Evolutionary conservation across 2,797 vertebrate species (phyloP), one percentile per base, ranked within the genome.

Genomic region (Microtus californicus): DNA sequence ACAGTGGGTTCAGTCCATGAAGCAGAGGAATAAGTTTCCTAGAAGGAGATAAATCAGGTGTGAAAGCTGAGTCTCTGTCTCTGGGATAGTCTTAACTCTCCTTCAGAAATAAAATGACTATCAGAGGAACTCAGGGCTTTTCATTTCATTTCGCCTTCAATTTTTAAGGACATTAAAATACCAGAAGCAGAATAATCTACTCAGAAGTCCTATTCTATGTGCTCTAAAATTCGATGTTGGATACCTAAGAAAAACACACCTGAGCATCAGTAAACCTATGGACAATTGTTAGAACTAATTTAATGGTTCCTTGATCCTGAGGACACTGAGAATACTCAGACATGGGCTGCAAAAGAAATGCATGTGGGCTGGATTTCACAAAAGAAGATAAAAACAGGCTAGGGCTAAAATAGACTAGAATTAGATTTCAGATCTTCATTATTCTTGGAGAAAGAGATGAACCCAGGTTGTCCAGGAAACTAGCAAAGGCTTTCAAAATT

Each of bases 391-490:
- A 95, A 95, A 76, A 45, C 29, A 76, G 76, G 92, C 85, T 95
- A 91, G 74, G 71, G 65, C 74, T 87, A 63, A 98, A 97, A 97
- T 51, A 51, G 51, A 88, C 54, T 97, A 69, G 31, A 97, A 97
- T 96, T 97, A 92, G 93, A 40, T 63, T 97, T 97, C 88, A 86
- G 54, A 96, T 94, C 82, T 92, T 97, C 92, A 85, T 97, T 96
- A 83, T 94, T 95, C n/a, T 86, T 73, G 40, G 76, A 96, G 61
- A 97, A 95, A 96, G 80, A 96, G 97, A 97, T 79, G 81, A 80
- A 82, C 80, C 86, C 96, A 88, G 87, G 74, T 90, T 97, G 90
- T 97, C 93, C 95, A 96, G 95, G 92, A 97, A 98, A 97, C 81
- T 94, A 97, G 90, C 95, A 97, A 96, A 87, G 80, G 23, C 90